Evolutionary conservation across 2,797 vertebrate species (phyloP).

Genomic region (Sternarchorhynchus goeldii): DNA sequence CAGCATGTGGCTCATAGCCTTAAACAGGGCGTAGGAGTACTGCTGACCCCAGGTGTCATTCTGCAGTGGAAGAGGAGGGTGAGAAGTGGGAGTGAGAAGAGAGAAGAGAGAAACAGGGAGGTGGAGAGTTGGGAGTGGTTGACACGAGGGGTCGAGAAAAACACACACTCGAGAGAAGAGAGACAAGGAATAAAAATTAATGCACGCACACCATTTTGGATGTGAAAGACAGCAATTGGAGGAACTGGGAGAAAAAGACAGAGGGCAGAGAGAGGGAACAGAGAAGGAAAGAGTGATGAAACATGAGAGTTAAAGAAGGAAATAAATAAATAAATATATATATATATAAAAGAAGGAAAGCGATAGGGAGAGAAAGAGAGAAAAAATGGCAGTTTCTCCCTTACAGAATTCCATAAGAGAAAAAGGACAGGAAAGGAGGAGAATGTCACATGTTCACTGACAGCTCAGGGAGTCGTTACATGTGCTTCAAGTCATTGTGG

Average conservation of each 20-base stretch:
- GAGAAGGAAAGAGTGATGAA: too few species aligned
- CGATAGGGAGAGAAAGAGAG: slow-evolving; percentile 9
- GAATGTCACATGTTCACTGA: slow-evolving; percentile 36
- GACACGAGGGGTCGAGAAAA: slow-evolving; percentile 14
- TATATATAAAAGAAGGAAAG: not conserved
- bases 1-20: slow-evolving; percentile 99
- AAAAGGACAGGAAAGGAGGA: not conserved
- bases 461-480: slow-evolving; percentile 16
- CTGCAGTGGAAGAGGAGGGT: slow-evolving; percentile 65
- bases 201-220: slow-evolving; percentile 13
- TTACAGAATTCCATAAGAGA: slow-evolving; percentile 1
- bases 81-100: not conserved
- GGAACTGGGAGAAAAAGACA: too few species aligned
- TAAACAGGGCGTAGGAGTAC: slow-evolving; percentile 97
- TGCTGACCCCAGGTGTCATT: slow-evolving; percentile 98
- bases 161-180: slow-evolving; percentile 12
- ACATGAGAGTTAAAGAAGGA: not conserved
- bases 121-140: not conserved
- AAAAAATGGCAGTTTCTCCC: slow-evolving; percentile 1
- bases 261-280: too few species aligned
- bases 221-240: not conserved
- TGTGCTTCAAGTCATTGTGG: slow-evolving; percentile 5
- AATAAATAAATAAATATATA: too few species aligned
- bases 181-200: slow-evolving; percentile 17
- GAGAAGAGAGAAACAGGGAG: not conserved